Base-by-base conservation (phyloP, 2,888 invertebrate genomes). In the Drosophila siamana region DNA sequence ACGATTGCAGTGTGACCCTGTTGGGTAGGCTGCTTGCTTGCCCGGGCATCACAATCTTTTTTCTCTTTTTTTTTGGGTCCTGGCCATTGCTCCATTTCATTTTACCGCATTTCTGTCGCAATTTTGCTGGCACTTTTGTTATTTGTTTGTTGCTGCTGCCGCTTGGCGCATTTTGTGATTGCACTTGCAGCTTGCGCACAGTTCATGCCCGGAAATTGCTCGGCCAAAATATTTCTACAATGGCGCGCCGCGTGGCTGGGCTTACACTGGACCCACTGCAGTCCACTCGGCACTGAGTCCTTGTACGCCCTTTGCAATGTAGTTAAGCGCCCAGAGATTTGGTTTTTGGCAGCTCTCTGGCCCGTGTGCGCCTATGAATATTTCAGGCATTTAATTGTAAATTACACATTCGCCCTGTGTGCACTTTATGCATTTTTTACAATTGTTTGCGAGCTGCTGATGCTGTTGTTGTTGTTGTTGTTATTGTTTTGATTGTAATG, bases 381-480 rank as follows among this genome's bases (percentile, higher is more conserved):
- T 88, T 84, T 87, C 67, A 84, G 69, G 71, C 69, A 78, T 75
- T 89, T 78, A 88, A 89, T 86, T 87, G 87, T 85, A 81, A 87
- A 85, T 89, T 89, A 77, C 89, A 74, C 88, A 86, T 86, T 83
- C 83, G 86, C 74, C 76, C 69, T 47, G 86, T 84, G 74, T 63
- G 64, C 69, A 55, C 71, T 80, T 64, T 69, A 71, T 87, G 68
- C 60, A 87, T 81, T 81, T 87, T 82, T 82, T 69, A 85, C 64
- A 44, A 67, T 75, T 77, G 80, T 64, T 68, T 67, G 73, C 68
- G 59, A 60, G 72, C 62, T 59, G 60, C 19, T n/a, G n/a, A n/a
- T n/a, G n/a, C n/a, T n/a, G n/a, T 19, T 19, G 19, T 3, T 69
- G 44, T 40, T 40, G 22, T 11, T 62, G 47, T 24, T 52, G 41